These are phyloP conservation scores for Ormia ochracea DNA, from an alignment of 2,888 invertebrate genomes.

Conservation along the genomic window DNA sequence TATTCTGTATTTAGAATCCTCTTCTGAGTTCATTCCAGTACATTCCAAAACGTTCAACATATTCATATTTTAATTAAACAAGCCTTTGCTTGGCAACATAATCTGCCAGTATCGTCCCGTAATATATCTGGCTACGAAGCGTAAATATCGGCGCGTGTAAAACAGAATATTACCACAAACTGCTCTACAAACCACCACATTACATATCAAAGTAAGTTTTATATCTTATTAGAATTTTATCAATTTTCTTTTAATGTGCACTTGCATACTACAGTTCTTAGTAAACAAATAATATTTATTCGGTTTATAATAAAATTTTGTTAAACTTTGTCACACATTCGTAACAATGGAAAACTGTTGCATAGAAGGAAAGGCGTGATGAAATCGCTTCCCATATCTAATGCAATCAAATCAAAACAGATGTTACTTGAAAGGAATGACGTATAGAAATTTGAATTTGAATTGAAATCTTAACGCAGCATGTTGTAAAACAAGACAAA, in stretches of 20 bases:
- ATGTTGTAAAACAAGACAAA: constrained; percentile 21
- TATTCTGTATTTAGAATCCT: no score
- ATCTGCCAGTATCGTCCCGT: no score
- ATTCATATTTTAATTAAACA: no score
- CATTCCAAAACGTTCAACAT: no score
- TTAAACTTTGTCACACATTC: constrained; percentile 3
- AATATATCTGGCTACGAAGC: no score
- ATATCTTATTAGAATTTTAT: no score
- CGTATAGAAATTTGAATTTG: constrained; percentile 1
- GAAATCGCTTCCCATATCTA: constrained; percentile 28
- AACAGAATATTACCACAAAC: no score
- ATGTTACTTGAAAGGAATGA: background rate
- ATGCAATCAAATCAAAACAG: constrained; percentile 16
- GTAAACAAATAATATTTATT: background rate
- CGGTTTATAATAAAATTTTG: background rate
- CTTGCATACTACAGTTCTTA: background rate
- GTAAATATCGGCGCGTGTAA: no score
- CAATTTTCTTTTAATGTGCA: background rate
- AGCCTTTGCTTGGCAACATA: no score
- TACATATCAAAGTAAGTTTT: no score
- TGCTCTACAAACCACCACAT: no score
- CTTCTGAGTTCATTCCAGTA: no score
- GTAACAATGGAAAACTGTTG: background rate
- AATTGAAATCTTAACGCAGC: constrained; percentile 27
- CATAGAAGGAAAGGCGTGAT: constrained; percentile 18